Evolutionary conservation across 1,140 invertebrate genomes (phyloP).

Genomic region (Atta cephalotes): DNA sequence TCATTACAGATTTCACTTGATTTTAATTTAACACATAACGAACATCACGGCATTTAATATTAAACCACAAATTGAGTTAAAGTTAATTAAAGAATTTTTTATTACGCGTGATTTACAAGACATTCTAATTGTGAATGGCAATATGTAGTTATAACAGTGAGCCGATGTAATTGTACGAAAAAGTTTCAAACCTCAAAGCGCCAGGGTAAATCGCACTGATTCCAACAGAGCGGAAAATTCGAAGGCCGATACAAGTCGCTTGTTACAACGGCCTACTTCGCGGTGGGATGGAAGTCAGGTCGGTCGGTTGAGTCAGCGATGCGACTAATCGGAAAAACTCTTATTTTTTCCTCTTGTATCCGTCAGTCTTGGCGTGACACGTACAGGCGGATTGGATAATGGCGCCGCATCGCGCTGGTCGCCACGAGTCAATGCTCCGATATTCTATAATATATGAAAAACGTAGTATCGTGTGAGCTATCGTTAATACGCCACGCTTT

Average conservation of each 20-base stretch:
- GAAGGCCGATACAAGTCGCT: slow-evolving; percentile 62
- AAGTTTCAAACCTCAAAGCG: slow-evolving; percentile 58
- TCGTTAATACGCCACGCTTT: slow-evolving; percentile 19
- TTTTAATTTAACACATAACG: slow-evolving; percentile 3
- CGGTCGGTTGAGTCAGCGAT: slow-evolving; percentile 62
- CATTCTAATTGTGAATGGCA: background rate
- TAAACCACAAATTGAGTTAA: background rate
- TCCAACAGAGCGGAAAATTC: slow-evolving; percentile 72
- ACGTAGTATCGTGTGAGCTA: slow-evolving; percentile 18
- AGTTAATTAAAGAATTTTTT: slow-evolving; percentile 19
- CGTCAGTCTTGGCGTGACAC: slow-evolving; percentile 10
- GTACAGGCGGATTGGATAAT: slow-evolving; percentile 20
- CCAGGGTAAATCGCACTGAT: slow-evolving; percentile 60
- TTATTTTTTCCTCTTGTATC: slow-evolving; percentile 36
- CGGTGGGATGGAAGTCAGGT: slow-evolving; percentile 55
- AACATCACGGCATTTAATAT: background rate
- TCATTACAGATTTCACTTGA: background rate
- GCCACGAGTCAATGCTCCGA: slow-evolving; percentile 23
- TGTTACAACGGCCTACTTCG: slow-evolving; percentile 66
- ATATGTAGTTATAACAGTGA: background rate
- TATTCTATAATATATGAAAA: slow-evolving; percentile 29
- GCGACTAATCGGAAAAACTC: slow-evolving; percentile 67
- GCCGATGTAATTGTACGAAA: slow-evolving; percentile 19
- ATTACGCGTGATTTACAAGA: background rate
- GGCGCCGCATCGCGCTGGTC: too few relatives aligned